Evolutionary conservation across 2,888 invertebrate genomes (phyloP).

Genomic region (Sceliomorpha sp.): DNA sequence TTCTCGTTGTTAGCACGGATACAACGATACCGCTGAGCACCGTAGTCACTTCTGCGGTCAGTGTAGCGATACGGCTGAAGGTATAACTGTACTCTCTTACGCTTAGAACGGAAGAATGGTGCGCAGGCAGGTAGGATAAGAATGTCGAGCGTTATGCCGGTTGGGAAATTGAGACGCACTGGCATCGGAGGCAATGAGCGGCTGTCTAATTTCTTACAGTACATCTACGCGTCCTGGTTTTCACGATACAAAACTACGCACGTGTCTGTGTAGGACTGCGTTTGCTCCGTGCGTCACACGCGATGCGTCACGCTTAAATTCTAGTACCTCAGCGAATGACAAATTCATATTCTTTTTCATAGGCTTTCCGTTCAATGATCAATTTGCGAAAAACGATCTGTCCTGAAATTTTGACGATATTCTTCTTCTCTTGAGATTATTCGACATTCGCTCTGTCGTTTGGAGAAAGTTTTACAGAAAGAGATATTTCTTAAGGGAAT

Average conservation of each 20-base stretch:
- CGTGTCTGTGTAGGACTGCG: background rate
- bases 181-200: background rate
- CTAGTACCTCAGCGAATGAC: too few species aligned
- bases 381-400: too few species aligned
- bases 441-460: too few species aligned
- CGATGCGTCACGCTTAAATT: background rate
- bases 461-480: too few species aligned
- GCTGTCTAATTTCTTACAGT: too few species aligned
- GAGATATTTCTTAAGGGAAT: too few species aligned
- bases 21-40: background rate
- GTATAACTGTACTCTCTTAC: slow-evolving; percentile 2
- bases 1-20: too few species aligned
- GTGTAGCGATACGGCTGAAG: slow-evolving; percentile 9
- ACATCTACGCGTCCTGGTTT: background rate
- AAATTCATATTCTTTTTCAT: too few species aligned
- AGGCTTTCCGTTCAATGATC: too few species aligned
- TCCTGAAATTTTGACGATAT: too few species aligned
- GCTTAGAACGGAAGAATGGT: slow-evolving; percentile 3
- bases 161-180: slow-evolving; percentile 6
- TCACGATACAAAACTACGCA: background rate
- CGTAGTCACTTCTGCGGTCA: slow-evolving; percentile 5
- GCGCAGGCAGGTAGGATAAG: slow-evolving; percentile 6
- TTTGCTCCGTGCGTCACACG: background rate
- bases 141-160: slow-evolving; percentile 5
- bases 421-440: too few species aligned